Percentiles rank a stretch among this genome's conserved stretches.
Conservation (phyloP, 1,140 invertebrate species). For the Orussus abietinus region DNA sequence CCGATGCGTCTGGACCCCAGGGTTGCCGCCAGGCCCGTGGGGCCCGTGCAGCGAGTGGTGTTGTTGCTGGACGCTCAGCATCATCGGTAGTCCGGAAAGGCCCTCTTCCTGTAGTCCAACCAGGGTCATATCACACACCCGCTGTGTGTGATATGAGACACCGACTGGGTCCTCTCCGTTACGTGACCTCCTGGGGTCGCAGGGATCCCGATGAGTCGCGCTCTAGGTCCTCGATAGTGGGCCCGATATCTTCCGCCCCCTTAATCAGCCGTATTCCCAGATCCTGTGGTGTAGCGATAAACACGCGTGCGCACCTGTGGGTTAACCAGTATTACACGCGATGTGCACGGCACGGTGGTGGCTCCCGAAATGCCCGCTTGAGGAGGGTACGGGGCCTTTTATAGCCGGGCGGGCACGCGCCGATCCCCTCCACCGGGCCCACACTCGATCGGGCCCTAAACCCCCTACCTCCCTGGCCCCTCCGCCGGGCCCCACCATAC, state of each 20-base stretch:
- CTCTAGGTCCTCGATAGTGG: no score
- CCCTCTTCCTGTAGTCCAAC: constrained; percentile 36
- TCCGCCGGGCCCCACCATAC: constrained; percentile 25
- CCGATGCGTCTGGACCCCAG: constrained; percentile 29
- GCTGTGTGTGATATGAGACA: no score
- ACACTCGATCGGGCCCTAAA: constrained; percentile 43
- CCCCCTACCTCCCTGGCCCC: no score
- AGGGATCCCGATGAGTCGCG: no score
- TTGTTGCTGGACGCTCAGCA: constrained; percentile 47
- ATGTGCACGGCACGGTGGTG: constrained; percentile 36
- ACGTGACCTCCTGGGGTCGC: no score
- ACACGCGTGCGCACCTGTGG: constrained; percentile 4
- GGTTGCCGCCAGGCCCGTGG: constrained; percentile 23
- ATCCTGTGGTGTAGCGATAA: no score
- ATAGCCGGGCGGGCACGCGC: constrained; percentile 50
- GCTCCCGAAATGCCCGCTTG: constrained; percentile 52
- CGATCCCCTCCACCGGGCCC: constrained; percentile 37
- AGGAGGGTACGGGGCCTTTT: constrained; percentile 50
- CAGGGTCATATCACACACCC: constrained; percentile 46
- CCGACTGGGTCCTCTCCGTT: no score
- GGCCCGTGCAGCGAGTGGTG: constrained; percentile 29
- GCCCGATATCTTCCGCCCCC: not conserved
- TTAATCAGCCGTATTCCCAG: constrained; percentile 1
- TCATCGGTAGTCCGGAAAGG: constrained; percentile 32
- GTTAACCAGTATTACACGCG: constrained; percentile 25